Evolutionary conservation across 2,113 vertebrate genomes (phyloP).

Genomic region (Paradoxurus hermaphroditus): DNA sequence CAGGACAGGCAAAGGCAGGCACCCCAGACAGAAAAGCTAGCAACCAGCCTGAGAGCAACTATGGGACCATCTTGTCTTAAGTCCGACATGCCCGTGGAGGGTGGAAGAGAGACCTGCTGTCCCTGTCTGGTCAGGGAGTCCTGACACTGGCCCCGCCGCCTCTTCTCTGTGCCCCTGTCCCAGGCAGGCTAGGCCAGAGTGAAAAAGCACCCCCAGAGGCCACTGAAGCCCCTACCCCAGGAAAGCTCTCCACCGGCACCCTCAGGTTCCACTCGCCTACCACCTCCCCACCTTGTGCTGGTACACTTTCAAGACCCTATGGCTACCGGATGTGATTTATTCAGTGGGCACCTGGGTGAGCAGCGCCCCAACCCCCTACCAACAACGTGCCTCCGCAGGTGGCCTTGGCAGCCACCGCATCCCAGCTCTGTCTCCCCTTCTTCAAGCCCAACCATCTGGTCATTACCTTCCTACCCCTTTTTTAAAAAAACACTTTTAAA

Average conservation of each 20-base stretch:
- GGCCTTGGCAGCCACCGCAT: background rate
- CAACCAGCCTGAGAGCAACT: constrained; percentile 86
- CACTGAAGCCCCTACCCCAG: background rate
- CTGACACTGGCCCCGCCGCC: background rate
- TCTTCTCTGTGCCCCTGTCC: constrained; percentile 13
- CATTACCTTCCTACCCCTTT: constrained; percentile 20
- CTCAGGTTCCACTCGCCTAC: background rate
- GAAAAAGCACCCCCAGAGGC: background rate
- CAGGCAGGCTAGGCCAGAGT: background rate
- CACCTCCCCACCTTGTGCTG: background rate
- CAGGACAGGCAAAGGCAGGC: constrained; percentile 83
- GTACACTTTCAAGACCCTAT: background rate
- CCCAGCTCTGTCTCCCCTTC: background rate
- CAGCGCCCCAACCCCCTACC: too few relatives aligned
- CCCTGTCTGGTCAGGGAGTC: background rate
- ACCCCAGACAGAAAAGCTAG: constrained; percentile 84
- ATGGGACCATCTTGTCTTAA: constrained; percentile 86
- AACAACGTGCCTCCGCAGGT: accelerated
- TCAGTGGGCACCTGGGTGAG: background rate
- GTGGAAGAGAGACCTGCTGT: constrained; percentile 50
- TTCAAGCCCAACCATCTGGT: background rate
- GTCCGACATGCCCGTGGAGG: background rate
- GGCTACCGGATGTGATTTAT: constrained; percentile 33
- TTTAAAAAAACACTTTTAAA: constrained; percentile 59
- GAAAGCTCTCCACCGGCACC: background rate